Conservation (phyloP, 2,797 vertebrate species). For the Pangasius sanitwongsei region DNA sequence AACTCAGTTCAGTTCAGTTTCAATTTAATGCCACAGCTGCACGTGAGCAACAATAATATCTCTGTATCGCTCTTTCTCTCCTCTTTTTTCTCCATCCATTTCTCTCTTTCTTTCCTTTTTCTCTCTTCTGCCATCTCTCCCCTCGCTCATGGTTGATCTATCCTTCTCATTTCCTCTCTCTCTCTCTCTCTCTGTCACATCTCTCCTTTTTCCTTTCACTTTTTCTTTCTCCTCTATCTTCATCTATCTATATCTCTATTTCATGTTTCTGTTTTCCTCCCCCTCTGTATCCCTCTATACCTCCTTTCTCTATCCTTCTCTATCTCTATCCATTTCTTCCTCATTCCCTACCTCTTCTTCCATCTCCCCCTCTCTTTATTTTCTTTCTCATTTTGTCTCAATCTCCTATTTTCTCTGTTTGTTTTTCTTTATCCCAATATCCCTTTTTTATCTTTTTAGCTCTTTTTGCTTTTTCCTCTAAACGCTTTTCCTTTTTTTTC, state of each 20-base stretch:
- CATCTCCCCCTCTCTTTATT: background rate
- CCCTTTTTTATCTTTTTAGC: no score
- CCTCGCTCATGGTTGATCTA: slow-evolving; percentile 2
- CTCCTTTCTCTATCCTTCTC: background rate
- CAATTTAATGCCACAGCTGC: background rate
- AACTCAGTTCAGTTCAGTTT: background rate
- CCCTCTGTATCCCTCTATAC: background rate
- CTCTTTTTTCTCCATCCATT: background rate
- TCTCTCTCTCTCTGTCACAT: background rate
- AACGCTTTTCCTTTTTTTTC: background rate
- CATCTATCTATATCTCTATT: background rate
- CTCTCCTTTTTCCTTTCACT: background rate
- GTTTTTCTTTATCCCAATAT: background rate
- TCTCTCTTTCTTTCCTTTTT: background rate
- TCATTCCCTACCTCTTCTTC: background rate
- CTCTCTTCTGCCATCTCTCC: background rate
- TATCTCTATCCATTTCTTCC: background rate
- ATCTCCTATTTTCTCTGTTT: background rate
- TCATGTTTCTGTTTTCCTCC: background rate
- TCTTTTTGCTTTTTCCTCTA: background rate
- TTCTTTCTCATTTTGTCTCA: background rate
- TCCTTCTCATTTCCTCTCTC: background rate
- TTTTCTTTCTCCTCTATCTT: background rate
- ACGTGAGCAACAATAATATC: background rate
- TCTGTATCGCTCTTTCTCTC: background rate